Evolutionary conservation across 1,140 invertebrate species (phyloP), one percentile per base, ranked within the genome.

Genomic region (Scaptomyza graminum): DNA sequence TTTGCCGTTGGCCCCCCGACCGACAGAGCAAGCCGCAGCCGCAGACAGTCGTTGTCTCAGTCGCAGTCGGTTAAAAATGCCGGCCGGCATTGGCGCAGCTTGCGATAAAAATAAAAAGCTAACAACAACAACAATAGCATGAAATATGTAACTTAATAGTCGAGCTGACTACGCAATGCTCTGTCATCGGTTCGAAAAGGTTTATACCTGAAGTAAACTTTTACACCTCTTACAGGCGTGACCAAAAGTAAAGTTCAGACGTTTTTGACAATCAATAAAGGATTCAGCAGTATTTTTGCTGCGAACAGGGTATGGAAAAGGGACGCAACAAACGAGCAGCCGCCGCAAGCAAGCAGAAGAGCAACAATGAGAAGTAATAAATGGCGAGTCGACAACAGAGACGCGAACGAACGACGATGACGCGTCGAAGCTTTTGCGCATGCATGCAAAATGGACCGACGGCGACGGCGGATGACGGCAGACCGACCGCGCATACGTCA

Each of bases 371-470:
- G 55, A 57, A 56, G 49, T 18, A 39, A 44, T 18, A 39, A 44
- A 67, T 49, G 47, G 22, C 64, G 34, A 54, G 57, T 55, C 57
- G 57, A 47, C 22, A 28, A 49, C 47, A 61, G 41, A 43, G 34
- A 50, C 9, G 54, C 47, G 31, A 12, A 46, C 51, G 25, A 25
- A 25, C 25, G 66, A 59, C 66, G 44, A 34, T 64, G 60, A 64
- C 51, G 62, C 68, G 50, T 34, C 57, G 7, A 18, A 66, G 46
- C 54, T 50, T 60, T 55, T 54, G 44, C 60, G 46, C 50, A 77
- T 85, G 76, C 80, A 83, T 84, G 81, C 81, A 87, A 87, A 85
- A 77, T 87, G 66, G 65, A 85, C 63, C 43, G 22, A 18, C 16
- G n/a, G n/a, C n/a, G n/a, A 8, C 43, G 39, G 3, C n/a, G 52